These are phyloP conservation scores for Allacma fusca DNA, from an alignment of 2,888 invertebrate genomes.

Conservation along the genomic window DNA sequence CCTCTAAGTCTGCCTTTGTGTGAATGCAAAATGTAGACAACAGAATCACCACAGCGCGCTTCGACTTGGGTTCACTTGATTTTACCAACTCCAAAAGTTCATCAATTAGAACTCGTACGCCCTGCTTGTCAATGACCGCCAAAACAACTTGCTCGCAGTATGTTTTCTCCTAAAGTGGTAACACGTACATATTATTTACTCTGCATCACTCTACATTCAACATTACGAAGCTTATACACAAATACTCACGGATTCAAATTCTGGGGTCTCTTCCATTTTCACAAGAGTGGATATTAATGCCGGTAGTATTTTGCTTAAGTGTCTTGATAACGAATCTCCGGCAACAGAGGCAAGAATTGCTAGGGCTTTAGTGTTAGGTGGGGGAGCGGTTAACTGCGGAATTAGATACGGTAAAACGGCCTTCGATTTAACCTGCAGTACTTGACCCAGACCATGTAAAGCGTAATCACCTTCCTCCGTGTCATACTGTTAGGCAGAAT, in stretches of 20 bases:
- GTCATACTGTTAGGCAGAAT: conserved; percentile 70
- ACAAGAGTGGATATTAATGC: conserved; percentile 73
- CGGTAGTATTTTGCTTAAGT: conserved; percentile 89
- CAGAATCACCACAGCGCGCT: conserved; percentile 85
- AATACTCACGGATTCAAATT: conserved; percentile 43
- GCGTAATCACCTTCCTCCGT: conserved; percentile 84
- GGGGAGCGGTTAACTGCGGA: conserved; percentile 87
- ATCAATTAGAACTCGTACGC: conserved; percentile 86
- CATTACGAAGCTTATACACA: too few species aligned
- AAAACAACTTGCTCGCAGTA: conserved; percentile 93
- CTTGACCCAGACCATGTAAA: conserved; percentile 93
- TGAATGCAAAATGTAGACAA: conserved; percentile 89
- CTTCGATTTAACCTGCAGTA: conserved; percentile 95
- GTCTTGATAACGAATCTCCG: conserved; percentile 89
- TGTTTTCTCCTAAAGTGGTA: conserved; percentile 74
- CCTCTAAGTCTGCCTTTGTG: conserved; percentile 84
- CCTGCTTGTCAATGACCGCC: conserved; percentile 87
- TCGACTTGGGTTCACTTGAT: conserved; percentile 71
- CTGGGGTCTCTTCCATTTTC: conserved; percentile 45
- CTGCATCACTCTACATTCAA: too few species aligned
- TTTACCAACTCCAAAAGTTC: conserved; percentile 81
- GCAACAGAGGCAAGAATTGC: conserved; percentile 94
- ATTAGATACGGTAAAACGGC: conserved; percentile 96
- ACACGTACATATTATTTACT: not conserved
- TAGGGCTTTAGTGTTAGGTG: conserved; percentile 91